Conservation (phyloP, 2,113 vertebrate species). For the Leptobrachium ailaonicum region DNA sequence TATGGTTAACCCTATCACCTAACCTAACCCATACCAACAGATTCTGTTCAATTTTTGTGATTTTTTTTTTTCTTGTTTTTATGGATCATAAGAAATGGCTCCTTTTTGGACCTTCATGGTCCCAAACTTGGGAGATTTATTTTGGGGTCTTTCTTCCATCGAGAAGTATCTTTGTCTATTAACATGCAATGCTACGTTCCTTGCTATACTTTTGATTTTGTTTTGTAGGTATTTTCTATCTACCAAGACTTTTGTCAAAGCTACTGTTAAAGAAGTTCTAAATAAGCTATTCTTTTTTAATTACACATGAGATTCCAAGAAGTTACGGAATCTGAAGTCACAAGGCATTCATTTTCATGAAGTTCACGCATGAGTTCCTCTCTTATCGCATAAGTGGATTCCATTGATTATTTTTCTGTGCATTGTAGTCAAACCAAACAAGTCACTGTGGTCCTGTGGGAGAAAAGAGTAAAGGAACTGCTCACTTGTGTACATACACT, state of each 20-base stretch:
- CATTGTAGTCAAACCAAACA: slow-evolving; percentile 41
- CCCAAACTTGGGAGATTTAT: too few relatives aligned
- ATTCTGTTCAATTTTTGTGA: too few relatives aligned
- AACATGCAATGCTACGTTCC: too few relatives aligned
- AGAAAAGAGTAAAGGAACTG: not conserved
- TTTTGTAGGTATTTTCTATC: not conserved
- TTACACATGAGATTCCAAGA: not conserved
- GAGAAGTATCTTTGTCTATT: too few relatives aligned
- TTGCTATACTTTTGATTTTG: too few relatives aligned
- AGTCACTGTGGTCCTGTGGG: slow-evolving; percentile 25
- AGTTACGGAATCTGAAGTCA: slow-evolving; percentile 3
- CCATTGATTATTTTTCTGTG: slow-evolving; percentile 17
- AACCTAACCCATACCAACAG: too few relatives aligned
- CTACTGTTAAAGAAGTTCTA: not conserved
- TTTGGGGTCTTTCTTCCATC: too few relatives aligned
- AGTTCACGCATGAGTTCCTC: slow-evolving; percentile 26
- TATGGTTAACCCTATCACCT: too few relatives aligned
- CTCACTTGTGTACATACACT: slow-evolving; percentile 18
- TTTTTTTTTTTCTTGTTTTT: too few relatives aligned
- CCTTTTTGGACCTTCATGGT: too few relatives aligned
- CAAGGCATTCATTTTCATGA: slow-evolving; percentile 16
- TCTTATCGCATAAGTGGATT: slow-evolving; percentile 35
- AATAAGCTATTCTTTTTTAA: not conserved
- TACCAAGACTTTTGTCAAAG: not conserved
- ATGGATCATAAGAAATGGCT: too few relatives aligned